A percentile compares a stretch with the other conserved stretches of the same genome.
phyloP scores from a whole-genome alignment of 1,140 invertebrate genomes.

The Caenorhabditis remanei region DNA sequence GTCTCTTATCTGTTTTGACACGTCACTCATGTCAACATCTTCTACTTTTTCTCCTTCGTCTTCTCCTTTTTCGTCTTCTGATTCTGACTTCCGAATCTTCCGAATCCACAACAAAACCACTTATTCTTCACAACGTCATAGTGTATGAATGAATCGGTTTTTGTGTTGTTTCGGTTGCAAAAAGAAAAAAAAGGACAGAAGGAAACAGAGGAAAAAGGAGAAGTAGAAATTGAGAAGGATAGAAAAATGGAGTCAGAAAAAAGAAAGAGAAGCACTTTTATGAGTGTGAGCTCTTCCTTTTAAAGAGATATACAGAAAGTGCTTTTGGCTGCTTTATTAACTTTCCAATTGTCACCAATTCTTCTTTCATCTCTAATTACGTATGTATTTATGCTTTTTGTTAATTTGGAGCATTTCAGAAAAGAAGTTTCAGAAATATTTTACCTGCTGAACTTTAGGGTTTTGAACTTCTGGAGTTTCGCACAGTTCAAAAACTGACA shows the following conservation, averaged over 20 bases:
- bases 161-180: slow-evolving; percentile 20
- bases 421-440: too few species aligned
- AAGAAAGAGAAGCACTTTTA: slow-evolving; percentile 49
- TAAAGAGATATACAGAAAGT: background rate
- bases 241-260: background rate
- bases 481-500: too few species aligned
- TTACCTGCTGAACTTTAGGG: too few species aligned
- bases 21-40: background rate
- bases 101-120: background rate
- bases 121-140: slow-evolving; percentile 23
- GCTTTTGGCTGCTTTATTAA: slow-evolving; percentile 41
- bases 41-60: background rate
- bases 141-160: slow-evolving; percentile 53
- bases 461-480: too few species aligned
- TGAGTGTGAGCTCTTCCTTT: slow-evolving; percentile 49
- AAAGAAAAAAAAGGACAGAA: slow-evolving; percentile 1
- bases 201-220: background rate
- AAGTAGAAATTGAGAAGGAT: slow-evolving; percentile 51
- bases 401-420: too few species aligned
- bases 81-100: too few species aligned
- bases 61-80: background rate
- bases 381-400: too few species aligned
- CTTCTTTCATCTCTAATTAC: background rate
- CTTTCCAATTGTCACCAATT: background rate
- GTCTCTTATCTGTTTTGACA: background rate